Base-by-base conservation (phyloP, 2,113 vertebrate species). In the Polypterus bichir region DNA sequence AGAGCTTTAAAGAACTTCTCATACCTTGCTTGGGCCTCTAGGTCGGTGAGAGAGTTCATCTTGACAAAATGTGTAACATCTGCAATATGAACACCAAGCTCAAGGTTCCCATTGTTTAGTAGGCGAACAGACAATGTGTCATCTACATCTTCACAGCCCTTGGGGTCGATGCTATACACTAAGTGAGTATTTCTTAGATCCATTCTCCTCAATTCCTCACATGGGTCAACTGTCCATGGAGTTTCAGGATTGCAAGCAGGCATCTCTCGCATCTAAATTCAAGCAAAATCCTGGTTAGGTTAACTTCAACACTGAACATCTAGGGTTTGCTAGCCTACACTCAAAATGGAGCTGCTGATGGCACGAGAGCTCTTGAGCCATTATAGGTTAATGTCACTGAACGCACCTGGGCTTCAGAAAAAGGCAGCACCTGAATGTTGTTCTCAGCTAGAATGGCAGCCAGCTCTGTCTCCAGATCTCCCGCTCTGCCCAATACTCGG, bases 21-120 rank as follows among this genome's bases (percentile, higher is more conserved):
- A 72, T 46, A 96, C 94, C 96, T 89, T 0, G 82, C 72, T 1
- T 83, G 85, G 3, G 95, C 95, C 72, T 98, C 95, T 7, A 89
- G 68, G 49, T 99, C 94, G 0, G 86, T 89, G 11, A 89, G 88
- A 2, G 91, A 94, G 7, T 86, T 87, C 8, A 88, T 74, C 2
- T 66, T 48, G 61, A 99, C 91, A 1, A 99, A 99, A 68, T 97
- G 86, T 0, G 93, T 92, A 8, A 99, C 95, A 0, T 98, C 94
- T 0, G 96, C 94, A 6, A 99, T 98, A 74, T 99, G 96, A 27
- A 99, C 93, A 0, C 94, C 96, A 0, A 99, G 83, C 74, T 99
- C 95, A 3, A 98, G 79, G 57, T 74, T 72, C 5, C 88, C 87
- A 0, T 66, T 80, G 1, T 70, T 70, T 7, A 98, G 76, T 9